These are phyloP conservation scores for Chloropsis hardwickii DNA, from an alignment of 2,113 vertebrate species.

Conservation along the genomic window DNA sequence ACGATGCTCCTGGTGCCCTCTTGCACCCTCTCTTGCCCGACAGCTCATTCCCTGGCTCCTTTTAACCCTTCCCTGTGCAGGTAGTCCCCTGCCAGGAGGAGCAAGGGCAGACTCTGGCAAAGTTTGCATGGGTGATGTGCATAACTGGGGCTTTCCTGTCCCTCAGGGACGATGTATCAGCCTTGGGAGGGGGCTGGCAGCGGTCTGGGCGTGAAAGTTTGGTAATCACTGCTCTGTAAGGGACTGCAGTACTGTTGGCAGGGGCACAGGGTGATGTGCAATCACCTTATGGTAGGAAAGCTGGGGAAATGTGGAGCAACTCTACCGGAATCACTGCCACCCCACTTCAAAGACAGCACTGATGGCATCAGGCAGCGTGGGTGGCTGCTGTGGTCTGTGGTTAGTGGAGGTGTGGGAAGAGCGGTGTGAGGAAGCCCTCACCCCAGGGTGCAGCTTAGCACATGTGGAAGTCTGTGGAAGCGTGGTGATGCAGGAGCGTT, in stretches of 20 bases:
- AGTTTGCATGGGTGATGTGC: fast-evolving
- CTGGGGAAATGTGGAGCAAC: not conserved
- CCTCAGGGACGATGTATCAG: fast-evolving
- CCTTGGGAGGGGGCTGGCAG: not conserved
- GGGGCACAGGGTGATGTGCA: not conserved
- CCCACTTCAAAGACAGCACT: constrained; percentile 15
- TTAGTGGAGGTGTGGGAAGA: not conserved
- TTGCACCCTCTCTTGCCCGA: too few species aligned
- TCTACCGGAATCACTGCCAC: not conserved
- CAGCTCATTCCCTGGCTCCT: not conserved
- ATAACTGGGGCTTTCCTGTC: not conserved
- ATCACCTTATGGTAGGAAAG: not conserved
- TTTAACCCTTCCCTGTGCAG: not conserved
- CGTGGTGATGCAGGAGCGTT: fast-evolving
- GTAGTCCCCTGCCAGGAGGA: not conserved
- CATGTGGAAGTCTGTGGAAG: not conserved
- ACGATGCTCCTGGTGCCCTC: not conserved
- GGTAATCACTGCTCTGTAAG: not conserved
- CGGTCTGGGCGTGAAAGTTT: not conserved
- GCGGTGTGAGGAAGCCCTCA: not conserved
- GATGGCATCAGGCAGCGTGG: not conserved
- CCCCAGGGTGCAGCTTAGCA: not conserved
- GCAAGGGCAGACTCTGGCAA: not conserved
- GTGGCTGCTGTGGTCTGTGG: constrained; percentile 16
- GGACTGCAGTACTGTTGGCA: not conserved